Base-by-base conservation (phyloP, 2,797 vertebrate genomes). In the Anabacerthia variegaticeps region DNA sequence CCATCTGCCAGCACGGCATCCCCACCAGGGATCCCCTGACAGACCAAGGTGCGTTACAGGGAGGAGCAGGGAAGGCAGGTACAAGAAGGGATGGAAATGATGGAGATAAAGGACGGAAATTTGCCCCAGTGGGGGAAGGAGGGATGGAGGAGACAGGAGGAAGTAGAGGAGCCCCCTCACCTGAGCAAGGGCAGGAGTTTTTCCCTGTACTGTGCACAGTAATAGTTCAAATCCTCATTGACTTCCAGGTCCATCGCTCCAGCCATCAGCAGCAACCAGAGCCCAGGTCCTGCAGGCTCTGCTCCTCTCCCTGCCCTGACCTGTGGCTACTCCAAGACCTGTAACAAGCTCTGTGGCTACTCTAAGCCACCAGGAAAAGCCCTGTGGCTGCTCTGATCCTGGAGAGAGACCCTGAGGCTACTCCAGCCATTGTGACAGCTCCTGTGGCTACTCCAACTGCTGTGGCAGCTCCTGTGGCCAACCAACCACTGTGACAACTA, bases 131-230 rank as follows among this genome's bases (percentile, higher is more conserved):
- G 5, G 10, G 41, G 37, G 27, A 26, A 28, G 34, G 22, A 28
- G 39, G 26, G 24, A 1, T 19, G 55, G 52, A 74, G 37, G 51
- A 19, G 26, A 6, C 7, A 6, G 27, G 10, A 34, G 17, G 20
- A 34, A 20, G 11, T 22, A 43, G 26, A 46, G 26, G 20, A 73
- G 4, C 24, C 11, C 80, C 84, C 92, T 97, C 72, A 98, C 97
- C 95, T 88, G 19, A 97, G 76, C 66, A 97, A 58, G 2, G 69
- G 19, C 46, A 95, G 79, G 36, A 97, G 95, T 2, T 94, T 85
- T 34, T 63, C 58, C 39, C 59, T 86, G 78, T 97, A 97, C 61
- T 95, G 95, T 1, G 39, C 21, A 34, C 6, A 28, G 90, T 97
- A 98, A 58, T 95, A 97, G 58, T n/a, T 71, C 0, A 61, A 1